Evolutionary conservation across 2,888 invertebrate genomes (phyloP).

Genomic region (Sialis fuliginosa): DNA sequence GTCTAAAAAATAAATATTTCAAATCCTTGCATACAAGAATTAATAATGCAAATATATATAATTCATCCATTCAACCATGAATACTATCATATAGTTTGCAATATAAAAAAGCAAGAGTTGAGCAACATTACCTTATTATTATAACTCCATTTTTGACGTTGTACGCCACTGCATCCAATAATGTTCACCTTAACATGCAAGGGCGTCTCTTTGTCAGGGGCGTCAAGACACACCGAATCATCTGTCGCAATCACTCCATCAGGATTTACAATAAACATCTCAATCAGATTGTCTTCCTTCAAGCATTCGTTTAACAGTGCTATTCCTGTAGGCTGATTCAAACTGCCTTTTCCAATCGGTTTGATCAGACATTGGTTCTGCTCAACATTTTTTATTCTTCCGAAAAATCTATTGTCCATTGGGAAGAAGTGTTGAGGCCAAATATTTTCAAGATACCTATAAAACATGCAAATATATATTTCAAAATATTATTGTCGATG

Average conservation of each 20-base stretch:
- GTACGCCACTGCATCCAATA: slow-evolving; percentile 48
- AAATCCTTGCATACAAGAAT: slow-evolving; percentile 4
- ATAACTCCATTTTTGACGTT: slow-evolving; percentile 54
- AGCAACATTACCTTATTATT: slow-evolving; percentile 23
- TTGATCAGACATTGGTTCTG: slow-evolving; percentile 40
- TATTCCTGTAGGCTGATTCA: slow-evolving; percentile 51
- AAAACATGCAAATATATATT: slow-evolving; percentile 27
- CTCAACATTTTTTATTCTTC: slow-evolving; percentile 47
- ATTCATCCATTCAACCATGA: too few relatives aligned
- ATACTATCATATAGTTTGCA: too few relatives aligned
- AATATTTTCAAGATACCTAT: slow-evolving; percentile 63
- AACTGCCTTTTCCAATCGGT: slow-evolving; percentile 36
- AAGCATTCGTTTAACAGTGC: slow-evolving; percentile 50
- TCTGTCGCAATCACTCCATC: slow-evolving; percentile 68
- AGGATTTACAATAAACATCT: slow-evolving; percentile 52
- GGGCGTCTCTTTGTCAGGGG: slow-evolving; percentile 29
- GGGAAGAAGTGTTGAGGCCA: slow-evolving; percentile 98
- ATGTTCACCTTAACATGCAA: slow-evolving; percentile 44
- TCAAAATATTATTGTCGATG: slow-evolving; percentile 7
- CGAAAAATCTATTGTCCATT: slow-evolving; percentile 70
- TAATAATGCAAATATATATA: too few relatives aligned
- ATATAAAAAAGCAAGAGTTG: too few relatives aligned
- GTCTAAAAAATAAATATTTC: slow-evolving; percentile 20
- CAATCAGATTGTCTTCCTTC: slow-evolving; percentile 35
- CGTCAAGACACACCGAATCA: slow-evolving; percentile 72